Evolutionary conservation across 2,888 invertebrate species (phyloP).

Genomic region (Conus canariensis): DNA sequence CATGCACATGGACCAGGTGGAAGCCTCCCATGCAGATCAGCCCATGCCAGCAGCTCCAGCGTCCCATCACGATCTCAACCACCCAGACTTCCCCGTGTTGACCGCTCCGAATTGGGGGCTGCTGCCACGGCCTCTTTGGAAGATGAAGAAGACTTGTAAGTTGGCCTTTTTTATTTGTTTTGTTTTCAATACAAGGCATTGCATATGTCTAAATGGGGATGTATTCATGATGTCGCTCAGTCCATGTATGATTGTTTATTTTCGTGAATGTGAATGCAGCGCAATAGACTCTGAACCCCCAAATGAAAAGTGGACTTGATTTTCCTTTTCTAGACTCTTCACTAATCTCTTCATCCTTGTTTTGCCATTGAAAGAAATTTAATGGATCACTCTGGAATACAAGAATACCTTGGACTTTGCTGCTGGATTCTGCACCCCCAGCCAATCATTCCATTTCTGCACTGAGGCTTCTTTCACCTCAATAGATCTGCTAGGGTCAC

Average conservation of each 20-base stretch:
- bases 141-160: constrained; percentile 33
- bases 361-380: too few relatives aligned
- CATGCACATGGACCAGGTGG: constrained; percentile 79
- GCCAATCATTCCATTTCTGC: too few relatives aligned
- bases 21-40: constrained; percentile 18
- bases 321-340: too few relatives aligned
- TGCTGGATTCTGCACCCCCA: too few relatives aligned
- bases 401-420: too few relatives aligned
- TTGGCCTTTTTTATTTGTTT: not conserved
- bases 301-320: too few relatives aligned
- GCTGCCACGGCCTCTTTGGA: constrained; percentile 40
- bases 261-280: not conserved
- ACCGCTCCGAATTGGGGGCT: constrained; percentile 32
- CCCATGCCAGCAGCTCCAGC: constrained; percentile 29
- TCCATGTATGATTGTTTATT: not conserved
- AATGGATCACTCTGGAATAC: too few relatives aligned
- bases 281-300: too few relatives aligned
- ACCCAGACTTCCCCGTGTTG: not conserved
- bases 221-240: not conserved
- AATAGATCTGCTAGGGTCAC: too few relatives aligned
- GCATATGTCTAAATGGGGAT: not conserved
- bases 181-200: not conserved
- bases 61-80: not conserved
- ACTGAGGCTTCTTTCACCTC: too few relatives aligned
- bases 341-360: too few relatives aligned